These are phyloP conservation scores for Oncorhynchus clarkii DNA, from an alignment of 2,113 vertebrate genomes.

Conservation along the genomic window DNA sequence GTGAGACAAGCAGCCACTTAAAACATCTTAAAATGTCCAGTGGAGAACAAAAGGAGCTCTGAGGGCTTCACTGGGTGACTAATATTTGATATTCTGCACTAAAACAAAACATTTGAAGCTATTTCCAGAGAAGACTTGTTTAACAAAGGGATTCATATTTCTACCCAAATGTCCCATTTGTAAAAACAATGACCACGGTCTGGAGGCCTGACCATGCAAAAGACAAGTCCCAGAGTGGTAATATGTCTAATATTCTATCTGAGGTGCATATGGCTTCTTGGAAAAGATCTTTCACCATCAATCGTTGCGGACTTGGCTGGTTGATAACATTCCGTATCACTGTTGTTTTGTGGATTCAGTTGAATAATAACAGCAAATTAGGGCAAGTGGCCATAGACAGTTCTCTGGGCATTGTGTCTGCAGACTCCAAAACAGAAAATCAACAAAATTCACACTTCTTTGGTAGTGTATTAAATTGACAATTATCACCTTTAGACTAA, in stretches of 20 bases:
- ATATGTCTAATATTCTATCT: conserved; percentile 20
- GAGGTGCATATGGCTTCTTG: conserved; percentile 6
- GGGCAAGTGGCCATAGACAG: too few species aligned
- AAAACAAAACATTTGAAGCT: neutral
- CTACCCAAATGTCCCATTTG: conserved; percentile 7
- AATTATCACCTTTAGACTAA: neutral
- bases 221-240: conserved; percentile 9
- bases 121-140: conserved; percentile 20
- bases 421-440: too few species aligned
- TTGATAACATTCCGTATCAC: too few species aligned
- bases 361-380: too few species aligned
- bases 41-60: conserved; percentile 3
- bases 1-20: conserved; percentile 6
- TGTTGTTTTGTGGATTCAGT: too few species aligned
- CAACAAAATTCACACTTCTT: too few species aligned
- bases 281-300: neutral
- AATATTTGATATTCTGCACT: conserved; percentile 19
- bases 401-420: too few species aligned
- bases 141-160: conserved; percentile 28
- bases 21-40: neutral
- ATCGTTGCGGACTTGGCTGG: neutral
- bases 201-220: conserved; percentile 2
- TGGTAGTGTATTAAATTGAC: neutral
- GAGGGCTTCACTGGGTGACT: conserved; percentile 16
- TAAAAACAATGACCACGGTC: conserved; percentile 24